Evolutionary conservation across 2,888 invertebrate genomes (phyloP).

Genomic region (Xestobium rufovillosum): DNA sequence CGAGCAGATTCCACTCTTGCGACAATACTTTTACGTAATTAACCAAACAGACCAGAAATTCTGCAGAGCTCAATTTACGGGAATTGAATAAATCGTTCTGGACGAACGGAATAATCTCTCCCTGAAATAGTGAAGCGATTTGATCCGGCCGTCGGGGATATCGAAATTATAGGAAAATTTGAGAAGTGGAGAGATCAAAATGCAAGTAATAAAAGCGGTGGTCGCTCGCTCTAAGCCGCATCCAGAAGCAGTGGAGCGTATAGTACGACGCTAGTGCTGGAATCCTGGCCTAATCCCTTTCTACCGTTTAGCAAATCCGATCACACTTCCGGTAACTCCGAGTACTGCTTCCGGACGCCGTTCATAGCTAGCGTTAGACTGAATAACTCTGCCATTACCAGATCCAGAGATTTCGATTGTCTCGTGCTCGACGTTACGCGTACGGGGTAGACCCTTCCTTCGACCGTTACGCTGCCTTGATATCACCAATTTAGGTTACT

Average conservation of each 20-base stretch:
- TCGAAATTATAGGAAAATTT: constrained; percentile 14
- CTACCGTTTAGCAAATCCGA: constrained; percentile 41
- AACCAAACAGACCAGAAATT: too few relatives aligned
- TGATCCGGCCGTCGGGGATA: background rate
- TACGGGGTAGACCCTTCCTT: too few relatives aligned
- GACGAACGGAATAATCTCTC: constrained; percentile 2
- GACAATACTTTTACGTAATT: too few relatives aligned
- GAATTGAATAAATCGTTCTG: too few relatives aligned
- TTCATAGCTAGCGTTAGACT: constrained; percentile 27
- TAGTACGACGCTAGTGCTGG: constrained; percentile 27
- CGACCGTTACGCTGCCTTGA: too few relatives aligned
- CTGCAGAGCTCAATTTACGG: too few relatives aligned
- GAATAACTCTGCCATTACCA: constrained; percentile 25
- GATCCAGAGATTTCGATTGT: too few relatives aligned
- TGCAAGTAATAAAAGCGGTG: constrained; percentile 26
- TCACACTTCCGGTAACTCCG: constrained; percentile 37
- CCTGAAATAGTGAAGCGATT: background rate
- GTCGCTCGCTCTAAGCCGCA: constrained; percentile 29
- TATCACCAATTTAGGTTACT: too few relatives aligned
- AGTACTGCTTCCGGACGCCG: constrained; percentile 30
- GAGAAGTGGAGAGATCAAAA: constrained; percentile 20
- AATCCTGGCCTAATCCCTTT: constrained; percentile 37
- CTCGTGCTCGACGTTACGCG: too few relatives aligned
- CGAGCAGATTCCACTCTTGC: too few relatives aligned
- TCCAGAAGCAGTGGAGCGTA: constrained; percentile 29